These are phyloP conservation scores for Alethe diademata DNA, from an alignment of 2,113 vertebrate genomes.

Conservation along the genomic window DNA sequence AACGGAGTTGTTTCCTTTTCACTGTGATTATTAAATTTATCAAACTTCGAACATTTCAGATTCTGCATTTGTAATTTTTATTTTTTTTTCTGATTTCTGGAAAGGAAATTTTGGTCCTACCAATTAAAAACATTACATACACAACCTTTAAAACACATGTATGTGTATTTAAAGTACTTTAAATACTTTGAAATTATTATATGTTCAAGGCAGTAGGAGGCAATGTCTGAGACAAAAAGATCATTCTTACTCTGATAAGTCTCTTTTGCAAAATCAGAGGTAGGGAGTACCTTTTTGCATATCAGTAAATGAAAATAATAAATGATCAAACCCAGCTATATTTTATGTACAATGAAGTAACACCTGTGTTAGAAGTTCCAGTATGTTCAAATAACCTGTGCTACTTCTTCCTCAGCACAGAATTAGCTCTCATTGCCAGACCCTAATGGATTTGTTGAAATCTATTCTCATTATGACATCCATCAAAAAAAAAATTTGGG, in stretches of 20 bases:
- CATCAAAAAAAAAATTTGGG: not conserved
- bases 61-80: not conserved
- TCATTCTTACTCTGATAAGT: not conserved
- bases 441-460: not conserved
- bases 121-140: not conserved
- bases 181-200: not conserved
- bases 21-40: not conserved
- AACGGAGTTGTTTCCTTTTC: not conserved
- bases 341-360: not conserved
- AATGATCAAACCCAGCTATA: not conserved
- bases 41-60: not conserved
- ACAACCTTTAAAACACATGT: not conserved
- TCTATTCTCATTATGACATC: not conserved
- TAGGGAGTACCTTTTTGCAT: not conserved
- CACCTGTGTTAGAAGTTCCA: not conserved
- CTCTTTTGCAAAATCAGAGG: not conserved
- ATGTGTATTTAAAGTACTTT: not conserved
- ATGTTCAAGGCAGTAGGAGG: rapidly evolving
- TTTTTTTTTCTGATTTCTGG: not conserved
- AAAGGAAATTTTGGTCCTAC: not conserved
- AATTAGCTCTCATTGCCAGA: not conserved
- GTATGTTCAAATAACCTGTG: not conserved
- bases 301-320: not conserved
- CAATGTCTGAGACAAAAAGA: not conserved
- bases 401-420: not conserved